Conservation (phyloP, 2,797 vertebrate species). For the Melanotaenia trifasciata region DNA sequence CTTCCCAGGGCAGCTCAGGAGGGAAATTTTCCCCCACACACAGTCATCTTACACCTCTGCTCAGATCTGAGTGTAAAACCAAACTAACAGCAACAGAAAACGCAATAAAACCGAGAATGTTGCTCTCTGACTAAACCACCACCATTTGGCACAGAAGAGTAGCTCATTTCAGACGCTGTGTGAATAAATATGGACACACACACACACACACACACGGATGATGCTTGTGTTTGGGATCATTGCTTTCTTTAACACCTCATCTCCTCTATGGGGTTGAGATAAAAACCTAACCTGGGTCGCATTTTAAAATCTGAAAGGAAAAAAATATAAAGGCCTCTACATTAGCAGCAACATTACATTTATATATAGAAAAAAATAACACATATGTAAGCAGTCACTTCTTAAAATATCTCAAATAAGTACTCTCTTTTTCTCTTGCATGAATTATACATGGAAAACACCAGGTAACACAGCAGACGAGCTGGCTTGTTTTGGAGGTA, state of each 20-base stretch:
- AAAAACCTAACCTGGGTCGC: constrained; percentile 57
- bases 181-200: constrained; percentile 7
- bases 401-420: constrained; percentile 44
- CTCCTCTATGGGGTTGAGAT: constrained; percentile 11
- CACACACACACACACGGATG: background rate
- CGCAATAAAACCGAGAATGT: constrained; percentile 20
- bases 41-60: constrained; percentile 1
- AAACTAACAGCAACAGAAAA: constrained; percentile 18
- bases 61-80: constrained; percentile 11
- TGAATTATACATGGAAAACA: constrained; percentile 12
- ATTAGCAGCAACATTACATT: constrained; percentile 71
- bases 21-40: constrained; percentile 18
- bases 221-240: constrained; percentile 21
- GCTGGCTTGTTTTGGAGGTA: background rate
- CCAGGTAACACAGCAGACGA: constrained; percentile 11
- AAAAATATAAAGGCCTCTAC: constrained; percentile 47
- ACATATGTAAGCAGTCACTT: constrained; percentile 4
- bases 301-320: constrained; percentile 52
- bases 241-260: background rate
- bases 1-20: constrained; percentile 1
- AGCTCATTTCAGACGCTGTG: constrained; percentile 23
- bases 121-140: constrained; percentile 1
- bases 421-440: background rate
- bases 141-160: constrained; percentile 53
- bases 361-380: constrained; percentile 29